phyloP scores from a whole-genome alignment of 2,797 vertebrate species.

The Periophthalmus magnuspinnatus region DNA sequence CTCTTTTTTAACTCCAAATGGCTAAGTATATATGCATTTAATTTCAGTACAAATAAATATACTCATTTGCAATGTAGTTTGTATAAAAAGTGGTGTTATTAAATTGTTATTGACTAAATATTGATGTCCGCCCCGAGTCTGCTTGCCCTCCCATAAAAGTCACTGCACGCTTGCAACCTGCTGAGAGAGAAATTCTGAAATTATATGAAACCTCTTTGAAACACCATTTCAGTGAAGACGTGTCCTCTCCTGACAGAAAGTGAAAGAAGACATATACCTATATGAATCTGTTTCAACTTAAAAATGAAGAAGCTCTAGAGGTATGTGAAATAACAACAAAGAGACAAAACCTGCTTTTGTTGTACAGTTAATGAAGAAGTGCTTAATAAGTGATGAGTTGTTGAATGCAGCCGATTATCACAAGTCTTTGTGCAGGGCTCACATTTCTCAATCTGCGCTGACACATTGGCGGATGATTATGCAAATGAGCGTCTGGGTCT shows the following conservation, averaged over 20 bases:
- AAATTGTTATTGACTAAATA: no score
- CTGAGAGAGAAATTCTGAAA: background rate
- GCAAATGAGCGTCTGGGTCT: constrained; percentile 45
- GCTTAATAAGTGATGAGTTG: constrained; percentile 7
- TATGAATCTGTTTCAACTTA: background rate
- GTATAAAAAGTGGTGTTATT: no score
- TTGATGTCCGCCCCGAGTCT: no score
- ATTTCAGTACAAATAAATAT: no score
- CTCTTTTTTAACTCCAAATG: no score
- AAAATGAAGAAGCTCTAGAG: background rate
- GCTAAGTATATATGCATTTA: no score
- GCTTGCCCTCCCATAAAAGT: no score
- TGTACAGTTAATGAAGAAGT: background rate
- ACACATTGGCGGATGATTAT: constrained; percentile 23
- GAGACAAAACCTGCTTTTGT: background rate
- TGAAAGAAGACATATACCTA: background rate
- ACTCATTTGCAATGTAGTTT: no score
- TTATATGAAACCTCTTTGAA: background rate
- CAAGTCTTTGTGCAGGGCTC: constrained; percentile 8
- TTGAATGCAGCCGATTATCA: constrained; percentile 17
- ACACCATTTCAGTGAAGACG: background rate
- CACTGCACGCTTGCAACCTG: no score
- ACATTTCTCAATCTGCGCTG: constrained; percentile 8
- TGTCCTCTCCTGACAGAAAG: background rate
- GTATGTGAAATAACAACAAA: background rate